phyloP scores from a whole-genome alignment of 2,113 vertebrate genomes.

The Emydocephalus ijimae region DNA sequence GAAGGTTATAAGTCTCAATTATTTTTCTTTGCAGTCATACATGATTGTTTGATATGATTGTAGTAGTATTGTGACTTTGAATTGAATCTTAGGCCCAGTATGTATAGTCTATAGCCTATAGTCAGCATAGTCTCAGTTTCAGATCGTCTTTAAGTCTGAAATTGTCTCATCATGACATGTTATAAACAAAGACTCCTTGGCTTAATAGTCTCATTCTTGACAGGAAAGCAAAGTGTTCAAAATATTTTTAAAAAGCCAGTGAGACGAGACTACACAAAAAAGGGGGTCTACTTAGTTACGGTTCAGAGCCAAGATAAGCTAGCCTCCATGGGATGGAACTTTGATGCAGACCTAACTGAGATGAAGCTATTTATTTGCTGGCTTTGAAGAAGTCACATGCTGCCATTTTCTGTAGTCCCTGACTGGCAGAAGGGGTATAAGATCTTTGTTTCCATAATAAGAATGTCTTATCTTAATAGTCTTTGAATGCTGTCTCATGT shows the following conservation, averaged over 20 bases:
- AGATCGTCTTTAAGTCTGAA: neutral
- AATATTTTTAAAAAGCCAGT: neutral
- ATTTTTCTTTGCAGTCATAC: neutral
- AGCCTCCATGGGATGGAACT: neutral
- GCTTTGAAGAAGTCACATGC: neutral
- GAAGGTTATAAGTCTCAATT: neutral
- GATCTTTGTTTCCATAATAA: neutral
- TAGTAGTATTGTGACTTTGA: neutral
- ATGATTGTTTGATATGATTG: neutral
- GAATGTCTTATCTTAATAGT: neutral
- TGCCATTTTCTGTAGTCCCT: neutral
- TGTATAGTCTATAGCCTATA: neutral
- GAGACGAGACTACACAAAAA: neutral
- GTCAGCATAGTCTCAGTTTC: neutral
- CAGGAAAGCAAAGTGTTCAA: neutral
- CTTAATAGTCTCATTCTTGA: neutral
- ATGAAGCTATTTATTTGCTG: neutral
- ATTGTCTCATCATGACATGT: neutral
- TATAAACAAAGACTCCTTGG: neutral
- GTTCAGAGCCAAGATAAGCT: neutral
- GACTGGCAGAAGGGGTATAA: neutral
- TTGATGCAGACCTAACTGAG: neutral
- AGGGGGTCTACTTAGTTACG: neutral
- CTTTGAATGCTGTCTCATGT: neutral
- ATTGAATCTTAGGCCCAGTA: neutral